phyloP scores from a whole-genome alignment of 2,113 vertebrate species.

The Amia ocellicauda region DNA sequence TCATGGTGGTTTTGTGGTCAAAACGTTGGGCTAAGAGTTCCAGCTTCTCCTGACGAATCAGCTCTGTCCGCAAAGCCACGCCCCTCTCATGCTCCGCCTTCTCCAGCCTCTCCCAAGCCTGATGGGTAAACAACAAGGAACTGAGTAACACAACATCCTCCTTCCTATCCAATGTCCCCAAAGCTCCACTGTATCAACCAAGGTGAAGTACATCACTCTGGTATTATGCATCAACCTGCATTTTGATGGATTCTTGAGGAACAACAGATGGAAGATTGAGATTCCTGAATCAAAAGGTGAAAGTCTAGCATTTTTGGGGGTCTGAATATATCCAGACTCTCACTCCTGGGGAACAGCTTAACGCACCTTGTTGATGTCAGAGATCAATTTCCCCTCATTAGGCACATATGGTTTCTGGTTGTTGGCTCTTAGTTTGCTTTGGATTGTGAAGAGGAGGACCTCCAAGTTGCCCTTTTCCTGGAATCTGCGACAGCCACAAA shows the following conservation, averaged over 20 bases:
- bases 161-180: too few relatives aligned
- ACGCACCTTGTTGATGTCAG: slow-evolving; percentile 89
- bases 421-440: slow-evolving; percentile 91
- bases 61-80: slow-evolving; percentile 78
- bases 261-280: too few relatives aligned
- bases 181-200: too few relatives aligned
- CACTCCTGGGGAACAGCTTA: background rate
- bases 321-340: too few relatives aligned
- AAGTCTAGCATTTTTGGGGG: too few relatives aligned
- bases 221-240: too few relatives aligned
- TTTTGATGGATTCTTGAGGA: too few relatives aligned
- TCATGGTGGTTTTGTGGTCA: slow-evolving; percentile 91
- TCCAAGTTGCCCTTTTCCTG: slow-evolving; percentile 96
- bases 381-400: slow-evolving; percentile 85
- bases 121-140: background rate
- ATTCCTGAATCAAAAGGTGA: too few relatives aligned
- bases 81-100: slow-evolving; percentile 93
- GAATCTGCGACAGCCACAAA: slow-evolving; percentile 63
- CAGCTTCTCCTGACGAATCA: slow-evolving; percentile 93
- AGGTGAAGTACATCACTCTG: too few relatives aligned
- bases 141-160: too few relatives aligned
- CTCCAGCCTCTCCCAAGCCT: slow-evolving; percentile 89
- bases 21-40: slow-evolving; percentile 90
- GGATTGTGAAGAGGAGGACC: slow-evolving; percentile 94
- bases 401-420: slow-evolving; percentile 88